Base-by-base conservation (phyloP, 2,797 vertebrate genomes). In the Acomys russatus region DNA sequence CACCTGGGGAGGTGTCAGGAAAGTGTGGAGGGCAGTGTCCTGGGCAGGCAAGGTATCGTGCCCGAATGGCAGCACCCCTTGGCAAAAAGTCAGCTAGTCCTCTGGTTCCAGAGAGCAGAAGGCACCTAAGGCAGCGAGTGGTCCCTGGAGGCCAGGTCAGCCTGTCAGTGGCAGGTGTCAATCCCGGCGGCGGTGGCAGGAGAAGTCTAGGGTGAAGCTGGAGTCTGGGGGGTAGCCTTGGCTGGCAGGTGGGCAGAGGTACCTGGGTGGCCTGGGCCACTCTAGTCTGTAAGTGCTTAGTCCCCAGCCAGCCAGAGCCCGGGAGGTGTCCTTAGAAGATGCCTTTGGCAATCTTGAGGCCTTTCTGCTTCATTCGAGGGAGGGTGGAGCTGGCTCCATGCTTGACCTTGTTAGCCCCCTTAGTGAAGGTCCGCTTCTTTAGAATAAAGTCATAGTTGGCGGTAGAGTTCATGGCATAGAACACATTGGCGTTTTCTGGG, bases 361-460 rank as follows among this genome's bases (percentile, higher is more conserved):
- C 99, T 91, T 99, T 99, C 98, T 99, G 99, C 93, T 99, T 99
- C 99, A 99, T 99, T 92, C 99, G 99, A 3, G 99, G 99, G 97
- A 99, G 98, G 7, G 99, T 99, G 1, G 99, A 99, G 94, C 99
- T 99, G 95, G 99, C 98, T 91, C 99, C 99, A 0, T 98, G 99
- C 97, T 99, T 99, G 95, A 99, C 98, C 73, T 99, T 44, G 44
- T 44, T 99, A 64, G 98, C 90, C 0, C 99, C 99, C 94, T 99
- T 99, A 59, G 98, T 97, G 95, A 98, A 98, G 95, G 99, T 99
- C 4, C 99, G 98, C 97, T 99, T 99, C 98, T 99, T 99, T 76
- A 99, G 98, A 96, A 99, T 99, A 0, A 99, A 99, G 99, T 99
- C 99, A 0, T 99, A 99, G 98, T 99, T 99, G 99, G 99, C 99